phyloP scores from a whole-genome alignment of 2,113 vertebrate species.

The Ictalurus furcatus region DNA sequence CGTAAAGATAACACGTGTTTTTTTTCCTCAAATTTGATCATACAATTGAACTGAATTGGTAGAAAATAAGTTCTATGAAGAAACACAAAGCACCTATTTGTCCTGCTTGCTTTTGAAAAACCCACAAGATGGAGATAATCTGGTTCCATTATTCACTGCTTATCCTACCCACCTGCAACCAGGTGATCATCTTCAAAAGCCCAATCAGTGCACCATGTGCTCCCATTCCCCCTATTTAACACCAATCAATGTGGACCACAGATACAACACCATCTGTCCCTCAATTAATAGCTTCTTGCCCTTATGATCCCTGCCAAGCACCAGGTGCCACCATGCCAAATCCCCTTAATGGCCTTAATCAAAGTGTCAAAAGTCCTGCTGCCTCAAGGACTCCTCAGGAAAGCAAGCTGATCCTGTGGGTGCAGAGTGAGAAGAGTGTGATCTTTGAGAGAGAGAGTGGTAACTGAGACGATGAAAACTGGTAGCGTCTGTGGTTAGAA shows the following conservation, averaged over 20 bases:
- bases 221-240: slow-evolving; percentile 30
- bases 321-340: slow-evolving; percentile 39
- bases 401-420: slow-evolving; percentile 32
- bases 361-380: slow-evolving; percentile 14
- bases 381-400: slow-evolving; percentile 19
- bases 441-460: slow-evolving; percentile 7
- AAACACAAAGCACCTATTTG: neutral
- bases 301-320: slow-evolving; percentile 28
- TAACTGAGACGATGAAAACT: slow-evolving; percentile 20
- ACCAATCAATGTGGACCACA: slow-evolving; percentile 2
- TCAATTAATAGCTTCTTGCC: slow-evolving; percentile 29
- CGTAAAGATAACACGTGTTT: neutral
- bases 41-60: neutral
- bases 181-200: slow-evolving; percentile 29
- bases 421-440: slow-evolving; percentile 1
- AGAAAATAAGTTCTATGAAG: neutral
- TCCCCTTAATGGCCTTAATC: slow-evolving; percentile 2
- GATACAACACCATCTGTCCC: slow-evolving; percentile 46
- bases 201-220: slow-evolving; percentile 37
- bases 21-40: neutral
- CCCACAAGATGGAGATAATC: neutral
- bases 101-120: neutral
- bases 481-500: slow-evolving; percentile 12
- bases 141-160: neutral
- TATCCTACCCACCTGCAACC: slow-evolving; percentile 11